Evolutionary conservation across 2,888 invertebrate species (phyloP).

Genomic region (Pachydiplax longipennis): DNA sequence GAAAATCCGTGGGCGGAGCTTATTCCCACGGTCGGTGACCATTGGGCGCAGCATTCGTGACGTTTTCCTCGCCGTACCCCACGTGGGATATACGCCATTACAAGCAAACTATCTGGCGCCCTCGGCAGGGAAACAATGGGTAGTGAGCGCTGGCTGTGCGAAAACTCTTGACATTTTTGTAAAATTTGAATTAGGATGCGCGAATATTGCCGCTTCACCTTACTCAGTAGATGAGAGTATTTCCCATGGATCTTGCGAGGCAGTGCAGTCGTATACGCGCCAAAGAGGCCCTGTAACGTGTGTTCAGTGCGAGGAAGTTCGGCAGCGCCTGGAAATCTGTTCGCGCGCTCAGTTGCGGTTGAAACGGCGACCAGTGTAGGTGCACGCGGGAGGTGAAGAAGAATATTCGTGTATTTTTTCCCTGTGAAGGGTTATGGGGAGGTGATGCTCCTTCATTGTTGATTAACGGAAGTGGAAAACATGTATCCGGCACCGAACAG

Average conservation of each 20-base stretch:
- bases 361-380: constrained; percentile 9
- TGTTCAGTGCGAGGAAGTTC: constrained; percentile 47
- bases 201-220: constrained; percentile 49
- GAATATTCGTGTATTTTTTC: constrained; percentile 46
- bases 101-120: constrained; percentile 51
- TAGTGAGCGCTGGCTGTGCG: constrained; percentile 49
- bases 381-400: constrained; percentile 17
- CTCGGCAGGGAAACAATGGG: constrained; percentile 51
- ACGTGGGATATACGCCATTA: constrained; percentile 53
- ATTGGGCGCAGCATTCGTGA: constrained; percentile 51
- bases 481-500: constrained; percentile 81
- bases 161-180: constrained; percentile 51
- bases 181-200: constrained; percentile 51
- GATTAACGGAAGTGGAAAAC: constrained; percentile 51
- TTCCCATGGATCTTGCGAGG: constrained; percentile 47
- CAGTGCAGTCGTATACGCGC: constrained; percentile 48
- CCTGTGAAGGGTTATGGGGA: constrained; percentile 47
- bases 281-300: constrained; percentile 36
- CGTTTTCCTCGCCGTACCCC: constrained; percentile 50
- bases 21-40: constrained; percentile 38
- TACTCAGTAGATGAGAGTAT: constrained; percentile 48
- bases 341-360: constrained; percentile 20
- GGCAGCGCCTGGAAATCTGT: neutral
- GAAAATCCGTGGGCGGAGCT: constrained; percentile 52
- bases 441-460: constrained; percentile 49